These are phyloP conservation scores for Mallotus villosus DNA, from an alignment of 2,797 vertebrate genomes.

Conservation along the genomic window DNA sequence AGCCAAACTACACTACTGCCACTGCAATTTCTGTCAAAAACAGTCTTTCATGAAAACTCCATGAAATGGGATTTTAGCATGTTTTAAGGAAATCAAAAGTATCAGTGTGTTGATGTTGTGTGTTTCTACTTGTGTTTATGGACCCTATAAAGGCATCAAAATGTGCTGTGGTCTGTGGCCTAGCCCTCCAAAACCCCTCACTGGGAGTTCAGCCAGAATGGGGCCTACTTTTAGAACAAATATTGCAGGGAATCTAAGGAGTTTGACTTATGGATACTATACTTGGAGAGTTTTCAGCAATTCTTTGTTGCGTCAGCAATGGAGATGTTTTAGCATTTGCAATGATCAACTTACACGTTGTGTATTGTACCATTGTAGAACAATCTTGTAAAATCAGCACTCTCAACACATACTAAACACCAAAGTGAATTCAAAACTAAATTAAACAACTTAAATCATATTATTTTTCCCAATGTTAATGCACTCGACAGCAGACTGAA, in stretches of 20 bases:
- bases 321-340: background rate
- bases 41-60: constrained; percentile 58
- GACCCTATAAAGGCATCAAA: constrained; percentile 64
- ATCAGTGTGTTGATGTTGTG: constrained; percentile 53
- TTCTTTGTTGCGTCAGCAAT: background rate
- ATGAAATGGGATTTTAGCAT: constrained; percentile 38
- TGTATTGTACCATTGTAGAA: background rate
- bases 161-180: constrained; percentile 67
- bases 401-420: constrained; percentile 9
- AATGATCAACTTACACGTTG: no score
- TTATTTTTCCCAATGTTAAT: constrained; percentile 31
- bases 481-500: constrained; percentile 28
- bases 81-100: constrained; percentile 61
- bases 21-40: constrained; percentile 58
- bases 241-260: constrained; percentile 32
- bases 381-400: background rate
- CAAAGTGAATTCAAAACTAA: constrained; percentile 50
- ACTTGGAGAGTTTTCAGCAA: constrained; percentile 35
- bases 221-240: constrained; percentile 52
- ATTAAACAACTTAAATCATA: constrained; percentile 29
- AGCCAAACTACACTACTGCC: constrained; percentile 34
- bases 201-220: constrained; percentile 42
- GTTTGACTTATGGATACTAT: constrained; percentile 27
- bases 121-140: constrained; percentile 64
- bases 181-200: constrained; percentile 45